These are phyloP conservation scores for Prolemur simus DNA, from an alignment of 2,113 vertebrate genomes.

Conservation along the genomic window DNA sequence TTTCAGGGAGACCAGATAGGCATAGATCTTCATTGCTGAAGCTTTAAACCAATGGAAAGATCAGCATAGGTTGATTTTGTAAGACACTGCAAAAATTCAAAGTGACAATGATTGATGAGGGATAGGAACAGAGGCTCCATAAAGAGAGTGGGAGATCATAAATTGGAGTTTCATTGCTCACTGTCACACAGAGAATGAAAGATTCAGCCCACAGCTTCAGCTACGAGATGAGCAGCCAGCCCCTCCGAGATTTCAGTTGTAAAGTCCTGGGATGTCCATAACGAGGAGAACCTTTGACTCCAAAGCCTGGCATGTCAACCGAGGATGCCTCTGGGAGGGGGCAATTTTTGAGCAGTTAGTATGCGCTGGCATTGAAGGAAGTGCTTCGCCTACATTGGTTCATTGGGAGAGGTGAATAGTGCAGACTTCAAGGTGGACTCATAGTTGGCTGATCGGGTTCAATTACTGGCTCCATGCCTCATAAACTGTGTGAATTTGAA, in stretches of 20 bases:
- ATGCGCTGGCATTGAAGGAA: not conserved
- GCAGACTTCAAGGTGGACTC: not conserved
- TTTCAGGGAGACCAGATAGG: not conserved
- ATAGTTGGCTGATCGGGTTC: not conserved
- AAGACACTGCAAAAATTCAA: slow-evolving; percentile 57
- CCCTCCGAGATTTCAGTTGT: not conserved
- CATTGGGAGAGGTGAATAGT: not conserved
- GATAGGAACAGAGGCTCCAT: not conserved
- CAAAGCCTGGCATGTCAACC: not conserved
- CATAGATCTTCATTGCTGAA: not conserved
- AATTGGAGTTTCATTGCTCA: slow-evolving; percentile 47
- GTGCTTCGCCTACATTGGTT: not conserved
- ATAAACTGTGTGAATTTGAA: not conserved
- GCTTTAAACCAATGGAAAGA: slow-evolving; percentile 37
- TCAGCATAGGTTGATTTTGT: slow-evolving; percentile 35
- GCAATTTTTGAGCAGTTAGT: not conserved
- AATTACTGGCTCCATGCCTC: not conserved
- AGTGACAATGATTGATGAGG: slow-evolving; percentile 61
- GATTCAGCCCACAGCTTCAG: not conserved
- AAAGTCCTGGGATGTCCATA: not conserved
- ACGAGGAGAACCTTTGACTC: not conserved
- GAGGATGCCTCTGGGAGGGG: not conserved
- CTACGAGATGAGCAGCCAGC: not conserved
- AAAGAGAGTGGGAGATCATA: slow-evolving; percentile 45
- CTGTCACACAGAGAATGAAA: slow-evolving; percentile 7